Conservation (phyloP, 2,888 invertebrate species). For the Lissocephala sabroskyi region DNA sequence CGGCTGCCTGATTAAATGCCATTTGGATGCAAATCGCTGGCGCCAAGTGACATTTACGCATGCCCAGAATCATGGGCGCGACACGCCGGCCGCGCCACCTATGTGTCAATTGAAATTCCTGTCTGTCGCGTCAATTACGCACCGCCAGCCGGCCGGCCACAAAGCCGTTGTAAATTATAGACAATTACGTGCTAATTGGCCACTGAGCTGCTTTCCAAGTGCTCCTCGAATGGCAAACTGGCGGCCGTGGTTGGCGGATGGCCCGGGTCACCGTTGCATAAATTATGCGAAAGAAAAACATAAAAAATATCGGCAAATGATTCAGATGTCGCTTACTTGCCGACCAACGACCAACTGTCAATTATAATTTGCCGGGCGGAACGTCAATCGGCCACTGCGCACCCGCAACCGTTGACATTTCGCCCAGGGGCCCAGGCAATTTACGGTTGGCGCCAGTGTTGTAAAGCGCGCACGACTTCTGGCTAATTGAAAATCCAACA, state of each 20-base stretch:
- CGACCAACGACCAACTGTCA: slow-evolving; percentile 14
- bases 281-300: too few relatives aligned
- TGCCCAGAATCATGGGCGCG: slow-evolving; percentile 7
- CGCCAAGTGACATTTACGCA: slow-evolving; percentile 57
- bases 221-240: slow-evolving; percentile 3
- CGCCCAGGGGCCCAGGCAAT: slow-evolving; percentile 2
- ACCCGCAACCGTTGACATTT: slow-evolving; percentile 8
- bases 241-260: background rate
- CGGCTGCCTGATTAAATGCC: slow-evolving; percentile 46
- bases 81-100: slow-evolving; percentile 18
- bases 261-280: background rate
- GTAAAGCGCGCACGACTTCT: background rate
- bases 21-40: slow-evolving; percentile 41
- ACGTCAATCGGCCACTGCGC: too few relatives aligned
- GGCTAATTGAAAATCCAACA: too few relatives aligned
- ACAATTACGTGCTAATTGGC: slow-evolving; percentile 55
- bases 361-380: slow-evolving; percentile 6
- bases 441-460: slow-evolving; percentile 9
- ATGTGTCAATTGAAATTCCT: slow-evolving; percentile 46
- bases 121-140: slow-evolving; percentile 42
- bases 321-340: too few relatives aligned
- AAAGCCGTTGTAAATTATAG: slow-evolving; percentile 31
- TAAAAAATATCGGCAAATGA: too few relatives aligned
- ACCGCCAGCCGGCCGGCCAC: slow-evolving; percentile 10
- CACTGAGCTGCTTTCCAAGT: slow-evolving; percentile 2